Conservation (phyloP, 2,888 invertebrate genomes). For the Tholera decimalis region DNA sequence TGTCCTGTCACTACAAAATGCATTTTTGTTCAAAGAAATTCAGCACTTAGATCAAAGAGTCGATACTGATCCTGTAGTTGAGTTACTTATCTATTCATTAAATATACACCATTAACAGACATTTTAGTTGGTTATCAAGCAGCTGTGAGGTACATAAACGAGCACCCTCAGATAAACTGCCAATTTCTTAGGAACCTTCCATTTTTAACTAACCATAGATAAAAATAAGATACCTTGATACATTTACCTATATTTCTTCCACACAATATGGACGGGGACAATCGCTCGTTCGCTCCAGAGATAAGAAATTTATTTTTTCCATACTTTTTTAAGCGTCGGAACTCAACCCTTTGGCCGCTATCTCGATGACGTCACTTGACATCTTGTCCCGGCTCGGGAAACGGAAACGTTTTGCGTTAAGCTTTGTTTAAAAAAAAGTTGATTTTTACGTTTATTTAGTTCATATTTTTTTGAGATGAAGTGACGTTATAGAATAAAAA, state of each 20-base stretch:
- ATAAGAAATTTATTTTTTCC: constrained; percentile 78
- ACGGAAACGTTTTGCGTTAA: constrained; percentile 74
- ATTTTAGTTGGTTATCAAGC: constrained; percentile 38
- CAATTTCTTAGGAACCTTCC: constrained; percentile 34
- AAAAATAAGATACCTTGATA: constrained; percentile 54
- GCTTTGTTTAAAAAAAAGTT: constrained; percentile 67
- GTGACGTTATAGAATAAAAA: constrained; percentile 14
- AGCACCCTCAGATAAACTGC: constrained; percentile 29
- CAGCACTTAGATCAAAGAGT: constrained; percentile 1
- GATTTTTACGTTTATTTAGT: constrained; percentile 54
- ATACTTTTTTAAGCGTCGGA: constrained; percentile 77
- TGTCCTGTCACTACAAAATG: constrained; percentile 15
- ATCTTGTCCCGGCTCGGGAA: constrained; percentile 79
- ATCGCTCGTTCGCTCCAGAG: constrained; percentile 67
- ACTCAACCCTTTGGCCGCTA: constrained; percentile 89
- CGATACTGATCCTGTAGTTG: constrained; percentile 11
- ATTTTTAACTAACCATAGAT: constrained; percentile 51
- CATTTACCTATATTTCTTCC: constrained; percentile 56
- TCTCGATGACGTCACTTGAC: constrained; percentile 84
- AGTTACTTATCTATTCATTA: constrained; percentile 31
- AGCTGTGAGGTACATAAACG: constrained; percentile 36
- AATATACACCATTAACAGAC: constrained; percentile 36
- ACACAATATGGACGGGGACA: constrained; percentile 59
- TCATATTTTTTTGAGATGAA: constrained; percentile 34
- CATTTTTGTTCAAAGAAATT: constrained; percentile 14